phyloP scores from a whole-genome alignment of 2,797 vertebrate genomes.

The Synanceia verrucosa region DNA sequence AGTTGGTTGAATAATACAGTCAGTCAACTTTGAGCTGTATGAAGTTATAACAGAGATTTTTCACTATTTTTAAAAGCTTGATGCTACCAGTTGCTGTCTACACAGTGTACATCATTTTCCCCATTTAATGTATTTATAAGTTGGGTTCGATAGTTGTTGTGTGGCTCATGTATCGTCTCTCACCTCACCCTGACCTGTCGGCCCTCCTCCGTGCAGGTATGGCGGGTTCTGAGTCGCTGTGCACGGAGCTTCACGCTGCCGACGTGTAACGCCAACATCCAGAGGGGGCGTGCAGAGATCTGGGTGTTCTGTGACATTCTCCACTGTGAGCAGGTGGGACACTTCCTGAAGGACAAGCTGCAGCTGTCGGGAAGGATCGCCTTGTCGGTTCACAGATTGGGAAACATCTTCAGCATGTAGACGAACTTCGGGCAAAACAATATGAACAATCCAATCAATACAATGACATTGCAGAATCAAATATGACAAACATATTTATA shows the following conservation, averaged over 20 bases:
- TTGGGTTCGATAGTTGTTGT: background rate
- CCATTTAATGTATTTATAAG: background rate
- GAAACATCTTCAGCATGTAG: slow-evolving; percentile 86
- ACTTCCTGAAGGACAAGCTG: slow-evolving; percentile 85
- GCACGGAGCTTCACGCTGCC: slow-evolving; percentile 82
- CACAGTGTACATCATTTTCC: background rate
- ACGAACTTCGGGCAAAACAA: too few relatives aligned
- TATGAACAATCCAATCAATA: too few relatives aligned
- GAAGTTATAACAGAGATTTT: too few relatives aligned
- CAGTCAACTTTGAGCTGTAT: too few relatives aligned
- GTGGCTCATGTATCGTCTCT: background rate
- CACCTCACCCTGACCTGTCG: background rate
- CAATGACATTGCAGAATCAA: background rate
- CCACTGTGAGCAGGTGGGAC: slow-evolving; percentile 89
- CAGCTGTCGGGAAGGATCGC: slow-evolving; percentile 85
- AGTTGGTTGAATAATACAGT: too few relatives aligned
- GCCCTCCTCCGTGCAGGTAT: slow-evolving; percentile 66
- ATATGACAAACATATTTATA: background rate
- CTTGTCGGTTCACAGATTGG: slow-evolving; percentile 84
- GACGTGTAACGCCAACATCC: slow-evolving; percentile 92
- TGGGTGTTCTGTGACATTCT: slow-evolving; percentile 94
- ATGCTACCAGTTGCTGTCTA: background rate
- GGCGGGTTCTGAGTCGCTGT: slow-evolving; percentile 82
- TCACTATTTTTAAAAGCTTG: background rate
- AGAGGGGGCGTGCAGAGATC: slow-evolving; percentile 86